phyloP scores from a whole-genome alignment of 2,797 vertebrate genomes.

The Lithobates pipiens region DNA sequence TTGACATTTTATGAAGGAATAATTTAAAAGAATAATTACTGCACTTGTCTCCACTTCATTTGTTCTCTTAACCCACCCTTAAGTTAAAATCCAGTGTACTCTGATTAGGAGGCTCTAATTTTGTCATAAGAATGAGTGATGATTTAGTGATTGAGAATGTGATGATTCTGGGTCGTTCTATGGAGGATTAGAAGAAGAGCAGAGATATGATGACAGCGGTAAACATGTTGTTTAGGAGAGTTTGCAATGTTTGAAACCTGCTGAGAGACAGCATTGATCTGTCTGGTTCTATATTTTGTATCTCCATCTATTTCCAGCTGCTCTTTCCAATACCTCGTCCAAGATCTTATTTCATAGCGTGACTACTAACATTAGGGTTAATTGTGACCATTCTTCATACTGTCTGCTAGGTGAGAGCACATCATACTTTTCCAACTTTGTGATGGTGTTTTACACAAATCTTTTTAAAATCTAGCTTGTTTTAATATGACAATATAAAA shows the following conservation, averaged over 20 bases:
- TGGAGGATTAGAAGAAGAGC: slow-evolving; percentile 14
- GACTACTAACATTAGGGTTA: slow-evolving; percentile 12
- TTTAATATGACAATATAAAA: not conserved
- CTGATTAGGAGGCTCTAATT: slow-evolving; percentile 33
- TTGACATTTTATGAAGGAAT: slow-evolving; percentile 55
- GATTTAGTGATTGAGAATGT: slow-evolving; percentile 2
- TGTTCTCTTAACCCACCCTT: slow-evolving; percentile 23
- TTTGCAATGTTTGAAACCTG: slow-evolving; percentile 25
- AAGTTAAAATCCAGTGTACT: slow-evolving; percentile 15
- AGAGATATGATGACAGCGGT: slow-evolving; percentile 31
- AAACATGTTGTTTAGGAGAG: slow-evolving; percentile 42
- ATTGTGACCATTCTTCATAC: slow-evolving; percentile 12
- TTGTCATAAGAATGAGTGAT: slow-evolving; percentile 32
- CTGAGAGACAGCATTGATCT: slow-evolving; percentile 49
- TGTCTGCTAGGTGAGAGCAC: slow-evolving; percentile 5
- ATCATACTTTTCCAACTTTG: not conserved
- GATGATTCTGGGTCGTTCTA: not conserved
- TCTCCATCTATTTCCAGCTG: slow-evolving; percentile 37
- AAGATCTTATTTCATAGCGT: slow-evolving; percentile 8
- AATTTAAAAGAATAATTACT: slow-evolving; percentile 53
- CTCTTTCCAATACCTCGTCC: slow-evolving; percentile 16
- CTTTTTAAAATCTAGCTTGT: not conserved
- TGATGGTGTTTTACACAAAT: not conserved
- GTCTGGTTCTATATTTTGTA: slow-evolving; percentile 51
- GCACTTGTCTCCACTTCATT: slow-evolving; percentile 50